A percentile compares a stretch with the other conserved stretches of the same genome.
Conservation (phyloP, 2,797 vertebrate genomes). For the Dendrocincla tyrannina region DNA sequence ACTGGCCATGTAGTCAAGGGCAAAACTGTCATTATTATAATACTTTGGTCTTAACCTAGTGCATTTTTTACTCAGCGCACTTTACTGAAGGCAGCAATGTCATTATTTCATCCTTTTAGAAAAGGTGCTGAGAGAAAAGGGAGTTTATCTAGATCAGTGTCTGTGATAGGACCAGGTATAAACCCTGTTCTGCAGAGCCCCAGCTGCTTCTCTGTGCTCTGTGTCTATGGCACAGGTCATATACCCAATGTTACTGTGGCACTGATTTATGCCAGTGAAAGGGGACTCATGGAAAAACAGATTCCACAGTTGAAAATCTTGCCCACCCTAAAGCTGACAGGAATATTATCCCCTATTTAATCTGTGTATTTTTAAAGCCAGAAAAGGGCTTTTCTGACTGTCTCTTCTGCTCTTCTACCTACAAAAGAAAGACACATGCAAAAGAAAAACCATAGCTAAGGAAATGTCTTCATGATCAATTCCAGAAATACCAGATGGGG, state of each 20-base stretch:
- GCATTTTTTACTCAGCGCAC: neutral
- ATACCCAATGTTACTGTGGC: accelerated
- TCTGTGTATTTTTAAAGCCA: neutral
- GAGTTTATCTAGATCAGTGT: neutral
- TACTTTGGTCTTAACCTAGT: neutral
- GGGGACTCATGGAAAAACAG: neutral
- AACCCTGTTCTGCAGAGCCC: neutral
- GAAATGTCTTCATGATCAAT: neutral
- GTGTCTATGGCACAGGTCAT: neutral
- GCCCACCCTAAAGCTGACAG: neutral
- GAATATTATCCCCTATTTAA: neutral
- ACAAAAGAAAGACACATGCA: neutral
- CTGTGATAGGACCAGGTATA: neutral
- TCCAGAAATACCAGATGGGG: neutral
- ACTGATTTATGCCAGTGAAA: neutral
- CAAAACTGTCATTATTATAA: neutral
- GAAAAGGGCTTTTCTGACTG: neutral
- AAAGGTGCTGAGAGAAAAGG: neutral
- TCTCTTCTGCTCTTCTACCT: neutral
- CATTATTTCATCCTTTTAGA: neutral
- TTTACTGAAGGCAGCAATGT: neutral
- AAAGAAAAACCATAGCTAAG: neutral
- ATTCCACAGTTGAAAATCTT: neutral
- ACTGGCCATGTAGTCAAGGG: neutral
- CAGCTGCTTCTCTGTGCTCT: neutral